phyloP scores from a whole-genome alignment of 1,140 invertebrate species.

The Oedothorax gibbosus region DNA sequence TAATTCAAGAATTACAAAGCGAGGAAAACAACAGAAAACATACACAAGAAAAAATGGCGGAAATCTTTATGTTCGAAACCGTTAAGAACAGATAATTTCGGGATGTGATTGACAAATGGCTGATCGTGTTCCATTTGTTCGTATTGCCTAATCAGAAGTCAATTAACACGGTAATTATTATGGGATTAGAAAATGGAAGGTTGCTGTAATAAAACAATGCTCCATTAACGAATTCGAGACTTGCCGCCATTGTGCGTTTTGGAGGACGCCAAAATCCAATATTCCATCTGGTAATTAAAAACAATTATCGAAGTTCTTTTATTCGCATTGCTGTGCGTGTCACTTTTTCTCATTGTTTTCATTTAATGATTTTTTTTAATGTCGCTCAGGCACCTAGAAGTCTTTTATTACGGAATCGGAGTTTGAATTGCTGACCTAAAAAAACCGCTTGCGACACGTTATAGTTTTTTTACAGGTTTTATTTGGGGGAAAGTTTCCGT shows the following conservation, averaged over 20 bases:
- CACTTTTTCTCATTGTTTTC: slow-evolving; percentile 9
- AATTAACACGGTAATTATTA: slow-evolving; percentile 30
- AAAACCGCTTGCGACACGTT: background rate
- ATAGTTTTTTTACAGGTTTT: background rate
- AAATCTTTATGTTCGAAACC: too few species aligned
- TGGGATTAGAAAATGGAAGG: background rate
- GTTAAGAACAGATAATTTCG: too few species aligned
- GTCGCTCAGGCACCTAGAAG: background rate
- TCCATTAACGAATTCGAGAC: slow-evolving; percentile 9
- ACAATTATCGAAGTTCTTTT: slow-evolving; percentile 13
- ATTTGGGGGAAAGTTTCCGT: background rate
- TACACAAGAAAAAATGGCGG: too few species aligned
- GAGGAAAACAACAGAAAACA: too few species aligned
- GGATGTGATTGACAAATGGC: background rate
- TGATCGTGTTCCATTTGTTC: slow-evolving; percentile 15
- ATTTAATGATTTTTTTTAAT: slow-evolving; percentile 29
- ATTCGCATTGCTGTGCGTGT: slow-evolving; percentile 4
- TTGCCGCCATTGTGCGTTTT: background rate
- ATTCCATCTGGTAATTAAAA: slow-evolving; percentile 21
- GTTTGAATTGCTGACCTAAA: slow-evolving; percentile 16
- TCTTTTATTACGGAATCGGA: background rate
- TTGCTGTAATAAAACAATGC: slow-evolving; percentile 10
- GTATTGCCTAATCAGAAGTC: slow-evolving; percentile 24
- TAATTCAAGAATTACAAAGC: too few species aligned
- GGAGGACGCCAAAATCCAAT: slow-evolving; percentile 16